Conservation (phyloP, 2,888 invertebrate genomes). For the Temnothorax unifasciatus region DNA sequence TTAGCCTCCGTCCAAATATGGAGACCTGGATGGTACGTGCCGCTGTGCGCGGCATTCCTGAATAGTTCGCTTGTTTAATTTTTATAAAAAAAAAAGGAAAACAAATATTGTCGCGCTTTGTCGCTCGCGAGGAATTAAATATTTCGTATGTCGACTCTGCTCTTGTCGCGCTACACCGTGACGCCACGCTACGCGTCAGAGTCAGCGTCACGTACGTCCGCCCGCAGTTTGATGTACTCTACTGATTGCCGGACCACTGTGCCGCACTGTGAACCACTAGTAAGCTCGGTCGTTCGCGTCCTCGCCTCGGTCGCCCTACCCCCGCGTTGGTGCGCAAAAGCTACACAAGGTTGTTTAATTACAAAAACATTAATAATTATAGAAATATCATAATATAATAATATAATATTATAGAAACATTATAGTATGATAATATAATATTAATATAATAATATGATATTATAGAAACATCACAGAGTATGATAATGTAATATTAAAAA, state of each 20-base stretch:
- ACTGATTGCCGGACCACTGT: not conserved
- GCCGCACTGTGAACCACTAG: not conserved
- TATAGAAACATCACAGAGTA: no score
- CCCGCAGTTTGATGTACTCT: conserved; percentile 6
- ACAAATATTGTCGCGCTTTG: not conserved
- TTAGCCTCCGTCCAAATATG: not conserved
- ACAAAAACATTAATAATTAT: no score
- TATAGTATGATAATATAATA: no score
- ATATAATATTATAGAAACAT: no score
- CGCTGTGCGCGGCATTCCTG: not conserved
- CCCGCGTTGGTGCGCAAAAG: no score
- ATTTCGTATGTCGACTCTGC: not conserved
- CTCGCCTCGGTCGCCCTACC: no score
- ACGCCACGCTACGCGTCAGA: conserved; percentile 13
- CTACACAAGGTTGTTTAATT: no score
- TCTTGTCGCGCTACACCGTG: not conserved
- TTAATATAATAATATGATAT: no score
- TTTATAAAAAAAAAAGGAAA: not conserved
- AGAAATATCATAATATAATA: no score
- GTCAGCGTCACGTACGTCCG: conserved; percentile 39
- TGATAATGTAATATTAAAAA: no score
- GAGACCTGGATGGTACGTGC: not conserved
- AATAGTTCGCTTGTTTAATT: not conserved
- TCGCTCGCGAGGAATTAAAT: not conserved
- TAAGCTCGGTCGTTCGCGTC: no score